A percentile compares a stretch with the other conserved stretches of the same genome.
These are phyloP conservation scores for Octonoba sinensis DNA, from an alignment of 2,888 invertebrate species.

Conservation along the genomic window DNA sequence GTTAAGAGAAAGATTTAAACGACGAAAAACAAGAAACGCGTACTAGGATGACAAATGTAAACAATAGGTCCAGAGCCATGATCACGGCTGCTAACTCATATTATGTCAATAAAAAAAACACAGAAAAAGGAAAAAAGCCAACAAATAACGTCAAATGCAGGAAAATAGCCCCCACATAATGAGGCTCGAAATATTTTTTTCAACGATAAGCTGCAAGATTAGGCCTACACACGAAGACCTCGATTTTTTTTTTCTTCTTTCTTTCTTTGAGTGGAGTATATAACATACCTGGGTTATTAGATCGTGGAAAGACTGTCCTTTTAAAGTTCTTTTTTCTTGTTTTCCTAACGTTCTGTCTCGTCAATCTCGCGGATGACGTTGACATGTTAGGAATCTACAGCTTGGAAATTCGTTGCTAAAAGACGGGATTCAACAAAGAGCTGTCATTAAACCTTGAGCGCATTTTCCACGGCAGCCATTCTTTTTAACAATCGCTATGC, in stretches of 20 bases:
- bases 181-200: too few relatives aligned
- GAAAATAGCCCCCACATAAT: too few relatives aligned
- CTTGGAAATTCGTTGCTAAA: conserved; percentile 14
- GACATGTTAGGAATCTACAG: conserved; percentile 56
- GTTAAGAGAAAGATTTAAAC: too few relatives aligned
- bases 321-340: conserved; percentile 62
- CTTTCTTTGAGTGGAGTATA: background rate
- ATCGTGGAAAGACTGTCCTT: conserved; percentile 50
- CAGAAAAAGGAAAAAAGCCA: too few relatives aligned
- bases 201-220: background rate
- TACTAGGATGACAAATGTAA: conserved; percentile 20
- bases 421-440: conserved; percentile 52
- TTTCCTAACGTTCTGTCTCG: conserved; percentile 63
- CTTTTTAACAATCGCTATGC: conserved; percentile 50
- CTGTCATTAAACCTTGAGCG: conserved; percentile 63
- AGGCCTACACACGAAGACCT: conserved; percentile 35
- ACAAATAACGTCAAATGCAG: too few relatives aligned
- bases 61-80: conserved; percentile 47
- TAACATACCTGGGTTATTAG: conserved; percentile 62
- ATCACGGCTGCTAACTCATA: background rate
- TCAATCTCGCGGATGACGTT: conserved; percentile 54
- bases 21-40: too few relatives aligned
- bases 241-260: too few relatives aligned
- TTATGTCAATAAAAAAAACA: too few relatives aligned
- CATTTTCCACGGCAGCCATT: conserved; percentile 56